Conservation (phyloP, 2,113 vertebrate species). For the Erythrolamprus reginae region DNA sequence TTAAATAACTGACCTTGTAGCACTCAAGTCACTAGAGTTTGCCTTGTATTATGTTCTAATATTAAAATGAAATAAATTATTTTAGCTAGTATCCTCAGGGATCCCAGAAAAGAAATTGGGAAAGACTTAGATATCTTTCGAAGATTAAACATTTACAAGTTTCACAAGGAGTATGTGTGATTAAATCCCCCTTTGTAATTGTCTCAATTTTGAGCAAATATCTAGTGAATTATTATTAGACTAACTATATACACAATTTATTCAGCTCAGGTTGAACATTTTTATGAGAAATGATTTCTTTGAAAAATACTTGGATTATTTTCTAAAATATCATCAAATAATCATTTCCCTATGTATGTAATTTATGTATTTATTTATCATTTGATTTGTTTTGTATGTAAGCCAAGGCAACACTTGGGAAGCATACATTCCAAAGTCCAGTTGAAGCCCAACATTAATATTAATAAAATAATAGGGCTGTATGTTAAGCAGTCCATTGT, state of each 20-base stretch:
- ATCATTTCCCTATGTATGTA: background rate
- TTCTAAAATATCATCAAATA: background rate
- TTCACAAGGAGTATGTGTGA: background rate
- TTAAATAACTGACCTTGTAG: background rate
- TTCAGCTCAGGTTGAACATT: background rate
- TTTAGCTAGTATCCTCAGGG: background rate
- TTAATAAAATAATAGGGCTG: background rate
- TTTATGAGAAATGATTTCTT: background rate
- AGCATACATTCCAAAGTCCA: background rate
- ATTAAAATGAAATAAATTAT: background rate
- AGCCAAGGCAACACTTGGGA: background rate
- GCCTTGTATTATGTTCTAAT: background rate
- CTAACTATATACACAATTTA: background rate
- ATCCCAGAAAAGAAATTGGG: background rate
- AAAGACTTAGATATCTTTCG: conserved; percentile 2
- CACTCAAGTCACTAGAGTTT: background rate
- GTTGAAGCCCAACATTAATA: background rate
- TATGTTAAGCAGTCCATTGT: background rate
- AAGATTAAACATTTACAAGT: conserved; percentile 9
- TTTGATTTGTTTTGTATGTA: background rate
- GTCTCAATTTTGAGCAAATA: conserved; percentile 3
- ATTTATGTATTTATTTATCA: background rate
- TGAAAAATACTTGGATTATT: background rate
- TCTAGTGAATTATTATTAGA: background rate
- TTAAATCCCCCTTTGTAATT: conserved; percentile 30